Base-by-base conservation (phyloP, 2,888 invertebrate genomes). In the Meta bourneti region DNA sequence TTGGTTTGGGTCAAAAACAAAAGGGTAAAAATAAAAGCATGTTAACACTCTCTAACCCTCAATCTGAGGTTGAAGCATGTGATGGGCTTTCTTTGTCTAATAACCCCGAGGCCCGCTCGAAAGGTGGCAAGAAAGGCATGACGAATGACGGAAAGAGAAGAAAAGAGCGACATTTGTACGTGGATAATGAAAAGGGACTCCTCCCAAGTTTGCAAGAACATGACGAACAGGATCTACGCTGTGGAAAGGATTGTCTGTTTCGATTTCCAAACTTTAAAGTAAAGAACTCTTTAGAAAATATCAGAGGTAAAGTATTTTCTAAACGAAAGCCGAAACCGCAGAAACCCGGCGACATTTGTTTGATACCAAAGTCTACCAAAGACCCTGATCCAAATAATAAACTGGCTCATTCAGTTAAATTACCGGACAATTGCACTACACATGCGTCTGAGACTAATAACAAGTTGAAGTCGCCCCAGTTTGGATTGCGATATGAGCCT, bases 71-170 rank as follows among this genome's bases (percentile, higher is more conserved):
- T 61, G 75, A 72, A 87, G 69, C 78, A 82, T 82, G 87, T 72
- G 54, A 61, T 19, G 80, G 80, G 20, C 20, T 69, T 54, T 49
- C 85, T 92, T 75, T 80, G 7, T 20, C 54, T 84, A 72, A 9
- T 74, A 91, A 84, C 61, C 9, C 79, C 80, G 91, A 89, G 91
- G 91, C 88, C 91, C 91, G 69, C 20, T 71, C 54, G 34, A 71
- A 74, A 88, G 88, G 84, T 88, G 69, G 19, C 72, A 78, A 83
- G 70, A 61, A 13, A 6, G 74, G 7, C 75, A 13, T 7, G 61
- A 61, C 54, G 19, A 51, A 6, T 13, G 19, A 13, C 48, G 9
- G 34, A 6, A 51, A 72, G 48, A 34, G 11, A 34, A n/a, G 54
- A 48, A 61, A 79, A 51, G 52, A 75, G 13, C 52, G 20, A 13